Evolutionary conservation across 2,113 vertebrate genomes (phyloP).

Genomic region (Protobothrops mucrosquamatus): DNA sequence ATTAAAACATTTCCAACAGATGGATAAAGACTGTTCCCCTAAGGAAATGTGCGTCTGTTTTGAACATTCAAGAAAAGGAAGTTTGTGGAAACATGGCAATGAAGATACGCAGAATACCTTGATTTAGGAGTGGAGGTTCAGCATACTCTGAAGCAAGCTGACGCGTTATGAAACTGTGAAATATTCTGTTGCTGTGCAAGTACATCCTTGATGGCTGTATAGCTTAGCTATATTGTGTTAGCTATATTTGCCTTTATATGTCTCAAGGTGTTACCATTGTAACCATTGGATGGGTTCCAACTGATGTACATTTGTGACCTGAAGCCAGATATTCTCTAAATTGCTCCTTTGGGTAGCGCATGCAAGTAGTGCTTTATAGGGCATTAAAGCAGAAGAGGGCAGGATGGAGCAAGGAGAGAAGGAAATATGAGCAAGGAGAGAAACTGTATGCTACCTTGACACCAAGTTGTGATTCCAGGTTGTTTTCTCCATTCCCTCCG

Average conservation of each 20-base stretch:
- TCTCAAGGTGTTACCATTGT: not conserved
- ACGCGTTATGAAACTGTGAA: not conserved
- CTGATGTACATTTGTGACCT: no score
- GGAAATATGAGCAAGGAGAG: not conserved
- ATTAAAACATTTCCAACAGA: not conserved
- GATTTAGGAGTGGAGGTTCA: not conserved
- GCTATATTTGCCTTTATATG: not conserved
- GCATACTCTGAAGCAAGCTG: not conserved
- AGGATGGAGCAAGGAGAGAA: not conserved
- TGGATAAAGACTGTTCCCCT: not conserved
- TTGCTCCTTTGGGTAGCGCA: not conserved
- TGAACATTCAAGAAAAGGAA: not conserved
- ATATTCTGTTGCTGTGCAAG: not conserved
- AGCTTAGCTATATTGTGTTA: not conserved
- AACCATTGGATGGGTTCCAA: not conserved
- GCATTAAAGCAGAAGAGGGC: rapidly evolving
- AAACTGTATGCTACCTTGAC: rapidly evolving
- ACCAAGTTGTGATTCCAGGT: not conserved
- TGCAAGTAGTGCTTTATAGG: not conserved
- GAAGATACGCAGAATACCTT: not conserved
- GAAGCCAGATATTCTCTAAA: not conserved
- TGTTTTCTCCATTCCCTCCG: not conserved
- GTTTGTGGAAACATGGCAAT: not conserved
- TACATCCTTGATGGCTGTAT: not conserved
- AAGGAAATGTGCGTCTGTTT: not conserved